These are phyloP conservation scores for Druon quercuslanigerum DNA, from an alignment of 1,140 invertebrate species.

Conservation along the genomic window DNA sequence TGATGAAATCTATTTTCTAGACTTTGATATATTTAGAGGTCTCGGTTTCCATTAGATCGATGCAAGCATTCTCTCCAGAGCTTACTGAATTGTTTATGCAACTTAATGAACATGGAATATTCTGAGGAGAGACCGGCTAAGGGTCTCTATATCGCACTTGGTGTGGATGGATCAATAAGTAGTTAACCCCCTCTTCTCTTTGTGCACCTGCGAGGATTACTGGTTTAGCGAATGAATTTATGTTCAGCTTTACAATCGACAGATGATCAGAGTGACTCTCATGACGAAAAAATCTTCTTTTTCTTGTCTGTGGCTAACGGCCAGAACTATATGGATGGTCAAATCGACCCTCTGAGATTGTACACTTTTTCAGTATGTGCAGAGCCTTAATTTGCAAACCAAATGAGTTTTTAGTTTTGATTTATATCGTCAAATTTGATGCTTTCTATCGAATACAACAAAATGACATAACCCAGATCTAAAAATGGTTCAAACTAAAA, in stretches of 20 bases:
- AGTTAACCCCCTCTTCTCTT: background rate
- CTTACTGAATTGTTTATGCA: conserved; percentile 4
- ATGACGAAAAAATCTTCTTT: background rate
- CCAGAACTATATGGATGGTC: too few species aligned
- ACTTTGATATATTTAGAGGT: background rate
- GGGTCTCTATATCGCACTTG: conserved; percentile 14
- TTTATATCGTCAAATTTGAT: too few species aligned
- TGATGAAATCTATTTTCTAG: background rate
- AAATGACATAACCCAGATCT: too few species aligned
- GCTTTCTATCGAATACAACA: too few species aligned
- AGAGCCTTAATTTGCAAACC: too few species aligned
- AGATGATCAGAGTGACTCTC: too few species aligned
- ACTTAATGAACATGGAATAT: background rate
- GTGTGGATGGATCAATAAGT: conserved; percentile 20
- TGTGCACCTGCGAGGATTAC: background rate
- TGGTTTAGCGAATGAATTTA: too few species aligned
- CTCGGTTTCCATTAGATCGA: conserved; percentile 10
- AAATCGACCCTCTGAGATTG: too few species aligned
- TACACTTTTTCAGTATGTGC: too few species aligned
- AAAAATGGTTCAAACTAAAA: too few species aligned
- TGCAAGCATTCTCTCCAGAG: conserved; percentile 9
- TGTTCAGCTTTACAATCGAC: too few species aligned
- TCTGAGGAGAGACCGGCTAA: background rate
- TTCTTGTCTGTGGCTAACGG: background rate
- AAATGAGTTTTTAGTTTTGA: too few species aligned